Conservation (phyloP, 1,140 invertebrate genomes). For the Camponotus floridanus region DNA sequence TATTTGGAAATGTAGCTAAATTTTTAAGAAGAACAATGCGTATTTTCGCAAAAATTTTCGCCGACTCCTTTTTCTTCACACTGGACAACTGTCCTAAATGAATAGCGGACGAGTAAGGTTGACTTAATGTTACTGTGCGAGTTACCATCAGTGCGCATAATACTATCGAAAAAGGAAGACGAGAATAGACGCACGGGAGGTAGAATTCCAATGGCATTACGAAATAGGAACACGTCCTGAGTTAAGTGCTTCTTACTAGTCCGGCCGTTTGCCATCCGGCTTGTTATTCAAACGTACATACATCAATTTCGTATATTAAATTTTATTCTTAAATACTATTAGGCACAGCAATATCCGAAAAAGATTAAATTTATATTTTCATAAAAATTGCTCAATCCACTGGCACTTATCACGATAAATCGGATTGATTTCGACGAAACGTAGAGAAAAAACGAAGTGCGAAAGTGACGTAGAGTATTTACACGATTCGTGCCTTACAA, state of each 20-base stretch:
- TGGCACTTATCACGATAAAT: constrained; percentile 19
- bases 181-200: constrained; percentile 25
- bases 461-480: constrained; percentile 31
- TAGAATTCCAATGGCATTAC: constrained; percentile 63
- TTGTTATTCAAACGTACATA: constrained; percentile 47
- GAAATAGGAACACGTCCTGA: constrained; percentile 68
- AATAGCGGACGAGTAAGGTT: constrained; percentile 61
- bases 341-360: neutral
- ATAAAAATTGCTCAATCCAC: neutral
- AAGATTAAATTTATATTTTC: neutral
- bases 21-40: neutral
- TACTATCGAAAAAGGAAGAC: constrained; percentile 1
- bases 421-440: neutral
- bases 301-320: constrained; percentile 46
- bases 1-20: neutral
- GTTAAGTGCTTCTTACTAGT: constrained; percentile 68
- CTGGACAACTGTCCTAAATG: constrained; percentile 18
- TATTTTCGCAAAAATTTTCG: neutral
- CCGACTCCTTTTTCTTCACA: neutral
- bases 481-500: constrained; percentile 54
- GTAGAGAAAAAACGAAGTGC: neutral
- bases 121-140: constrained; percentile 64
- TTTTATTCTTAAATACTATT: constrained; percentile 50
- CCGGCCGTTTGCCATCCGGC: constrained; percentile 23
- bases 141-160: constrained; percentile 44